phyloP scores from a whole-genome alignment of 2,888 invertebrate species.

The Stomorhina lunata region DNA sequence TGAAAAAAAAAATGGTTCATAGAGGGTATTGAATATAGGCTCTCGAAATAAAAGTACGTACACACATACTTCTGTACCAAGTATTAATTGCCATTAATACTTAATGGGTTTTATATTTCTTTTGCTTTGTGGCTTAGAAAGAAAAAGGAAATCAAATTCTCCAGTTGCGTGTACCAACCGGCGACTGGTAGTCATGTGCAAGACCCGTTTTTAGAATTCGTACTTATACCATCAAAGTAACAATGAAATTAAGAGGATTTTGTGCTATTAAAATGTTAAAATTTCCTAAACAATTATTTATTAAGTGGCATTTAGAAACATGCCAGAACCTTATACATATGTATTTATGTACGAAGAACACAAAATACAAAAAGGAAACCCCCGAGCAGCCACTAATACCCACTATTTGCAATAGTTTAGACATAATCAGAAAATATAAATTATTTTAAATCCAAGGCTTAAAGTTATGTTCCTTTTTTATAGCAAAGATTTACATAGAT shows the following conservation, averaged over 20 bases:
- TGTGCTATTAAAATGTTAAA: constrained; percentile 44
- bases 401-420: not conserved
- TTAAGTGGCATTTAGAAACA: constrained; percentile 49
- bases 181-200: not conserved
- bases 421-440: constrained; percentile 1
- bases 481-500: too few species aligned
- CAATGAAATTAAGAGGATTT: constrained; percentile 27
- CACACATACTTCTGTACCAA: too few species aligned
- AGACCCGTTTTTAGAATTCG: constrained; percentile 1
- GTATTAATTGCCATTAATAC: constrained; percentile 26
- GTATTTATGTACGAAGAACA: too few species aligned
- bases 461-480: too few species aligned
- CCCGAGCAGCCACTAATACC: not conserved
- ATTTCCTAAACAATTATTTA: constrained; percentile 48
- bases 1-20: too few species aligned
- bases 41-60: too few species aligned
- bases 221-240: not conserved
- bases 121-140: constrained; percentile 2
- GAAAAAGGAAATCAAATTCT: constrained; percentile 38
- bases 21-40: too few species aligned
- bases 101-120: constrained; percentile 16
- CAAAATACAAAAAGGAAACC: not conserved
- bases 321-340: constrained; percentile 12
- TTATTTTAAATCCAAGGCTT: constrained; percentile 16
- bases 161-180: constrained; percentile 25